A percentile compares a stretch with the other conserved stretches of the same genome.
phyloP scores from a whole-genome alignment of 2,113 vertebrate genomes.

The Deroptyus accipitrinus region DNA sequence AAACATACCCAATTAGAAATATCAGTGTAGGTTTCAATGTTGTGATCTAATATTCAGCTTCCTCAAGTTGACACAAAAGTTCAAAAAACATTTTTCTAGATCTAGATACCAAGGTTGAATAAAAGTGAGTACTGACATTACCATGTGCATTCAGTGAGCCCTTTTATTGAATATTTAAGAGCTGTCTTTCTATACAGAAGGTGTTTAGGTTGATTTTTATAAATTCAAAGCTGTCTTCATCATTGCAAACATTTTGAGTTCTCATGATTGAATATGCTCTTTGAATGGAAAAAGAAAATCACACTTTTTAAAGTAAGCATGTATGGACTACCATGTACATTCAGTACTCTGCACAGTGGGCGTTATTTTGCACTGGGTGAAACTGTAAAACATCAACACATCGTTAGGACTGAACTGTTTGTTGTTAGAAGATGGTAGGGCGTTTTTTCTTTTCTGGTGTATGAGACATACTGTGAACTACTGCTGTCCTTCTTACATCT shows the following conservation, averaged over 20 bases:
- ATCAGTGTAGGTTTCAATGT: neutral
- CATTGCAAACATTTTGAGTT: neutral
- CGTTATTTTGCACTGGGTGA: neutral
- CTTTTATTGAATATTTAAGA: conserved; percentile 7
- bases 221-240: conserved; percentile 21
- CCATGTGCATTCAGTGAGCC: neutral
- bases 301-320: neutral
- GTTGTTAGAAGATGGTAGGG: neutral
- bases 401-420: neutral
- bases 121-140: conserved; percentile 33
- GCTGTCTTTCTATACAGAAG: conserved; percentile 24
- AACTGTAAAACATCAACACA: neutral
- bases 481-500: neutral
- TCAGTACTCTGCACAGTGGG: neutral
- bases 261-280: conserved; percentile 10
- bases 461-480: neutral
- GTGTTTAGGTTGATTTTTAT: conserved; percentile 36
- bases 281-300: neutral
- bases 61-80: conserved; percentile 30
- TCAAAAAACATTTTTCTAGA: conserved; percentile 49
- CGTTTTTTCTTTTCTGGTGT: neutral
- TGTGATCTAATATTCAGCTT: conserved; percentile 47
- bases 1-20: neutral
- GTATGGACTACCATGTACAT: neutral
- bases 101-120: conserved; percentile 43